Base-by-base conservation (phyloP, 1,140 invertebrate species). In the Tribolium castaneum region DNA sequence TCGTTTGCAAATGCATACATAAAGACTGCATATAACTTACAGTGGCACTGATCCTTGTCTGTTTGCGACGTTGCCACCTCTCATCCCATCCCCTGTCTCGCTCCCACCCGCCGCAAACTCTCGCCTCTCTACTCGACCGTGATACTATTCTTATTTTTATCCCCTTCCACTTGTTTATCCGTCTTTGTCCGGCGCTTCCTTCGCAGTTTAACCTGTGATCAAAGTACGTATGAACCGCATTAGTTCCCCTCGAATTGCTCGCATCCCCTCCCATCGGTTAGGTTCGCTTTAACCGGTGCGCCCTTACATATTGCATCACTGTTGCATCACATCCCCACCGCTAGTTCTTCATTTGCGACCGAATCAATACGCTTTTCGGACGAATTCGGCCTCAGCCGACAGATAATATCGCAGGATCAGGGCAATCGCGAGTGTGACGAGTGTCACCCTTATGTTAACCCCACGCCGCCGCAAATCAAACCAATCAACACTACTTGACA, bases 1-100 rank as follows among this genome's bases (percentile, higher is more conserved):
- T 83, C 83, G 83, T 83, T 83, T 83, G 80, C 83, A 83, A 83
- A 83, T 83, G 83, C 83, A 83, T 80, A 83, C 80, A 80, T 79
- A 82, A 82, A 83, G 82, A 80, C 78, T 80, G 80, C 81, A 81
- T 82, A 82, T 83, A 82, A 82, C 80, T 83, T 83, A 83, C 81
- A 79, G 81, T 82, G 81, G 81, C 82, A 79, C 80, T 82, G 81
- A 83, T 82, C 81, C 80, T 82, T 83, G 81, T 82, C 81, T 82
- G 70, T 80, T 56, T 54, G 77, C 81, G 76, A 62, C 79, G 82
- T 82, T 83, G 82, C 81, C 82, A 73, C 19, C 51, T 45, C 19
- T 16, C 25, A 19, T 14, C 10, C 30, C 6, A 30, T 12, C 56
- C 45, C 72, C 56, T 49, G 6, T 70, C 77, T 73, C 73, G 19